Conservation (phyloP, 2,113 vertebrate genomes). For the Motacilla tschutschensis region DNA sequence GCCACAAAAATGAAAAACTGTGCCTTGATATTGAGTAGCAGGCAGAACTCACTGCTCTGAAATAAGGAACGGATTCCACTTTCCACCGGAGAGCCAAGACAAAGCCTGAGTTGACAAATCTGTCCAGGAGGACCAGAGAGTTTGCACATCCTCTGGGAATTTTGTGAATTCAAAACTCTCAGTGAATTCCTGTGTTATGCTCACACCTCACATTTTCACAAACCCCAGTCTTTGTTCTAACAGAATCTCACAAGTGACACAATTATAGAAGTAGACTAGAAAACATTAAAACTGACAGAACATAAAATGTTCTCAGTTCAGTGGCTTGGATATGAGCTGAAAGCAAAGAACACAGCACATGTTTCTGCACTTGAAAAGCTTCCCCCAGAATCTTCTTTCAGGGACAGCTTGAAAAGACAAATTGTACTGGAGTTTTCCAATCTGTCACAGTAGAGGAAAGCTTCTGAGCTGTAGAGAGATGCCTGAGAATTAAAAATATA, state of each 20-base stretch:
- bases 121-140: background rate
- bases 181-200: background rate
- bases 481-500: conserved; percentile 37
- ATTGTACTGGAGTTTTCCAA: conserved; percentile 53
- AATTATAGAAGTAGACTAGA: conserved; percentile 5
- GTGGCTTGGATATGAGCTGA: conserved; percentile 14
- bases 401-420: conserved; percentile 55
- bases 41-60: background rate
- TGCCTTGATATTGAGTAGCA: background rate
- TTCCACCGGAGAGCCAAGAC: background rate
- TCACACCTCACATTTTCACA: background rate
- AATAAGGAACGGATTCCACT: background rate
- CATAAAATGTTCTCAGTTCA: conserved; percentile 23
- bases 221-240: background rate
- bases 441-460: conserved; percentile 45
- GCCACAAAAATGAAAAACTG: background rate
- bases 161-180: background rate
- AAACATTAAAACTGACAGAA: conserved; percentile 20
- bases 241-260: background rate
- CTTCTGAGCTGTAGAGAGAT: conserved; percentile 41
- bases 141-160: background rate
- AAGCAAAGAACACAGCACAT: background rate
- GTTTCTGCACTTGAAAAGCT: conserved; percentile 44
- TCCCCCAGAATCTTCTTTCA: conserved; percentile 47
- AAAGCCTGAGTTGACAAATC: background rate